Evolutionary conservation across 2,888 invertebrate species (phyloP), one percentile per base, ranked within the genome.

Genomic region (Sarcophaga carnaria): DNA sequence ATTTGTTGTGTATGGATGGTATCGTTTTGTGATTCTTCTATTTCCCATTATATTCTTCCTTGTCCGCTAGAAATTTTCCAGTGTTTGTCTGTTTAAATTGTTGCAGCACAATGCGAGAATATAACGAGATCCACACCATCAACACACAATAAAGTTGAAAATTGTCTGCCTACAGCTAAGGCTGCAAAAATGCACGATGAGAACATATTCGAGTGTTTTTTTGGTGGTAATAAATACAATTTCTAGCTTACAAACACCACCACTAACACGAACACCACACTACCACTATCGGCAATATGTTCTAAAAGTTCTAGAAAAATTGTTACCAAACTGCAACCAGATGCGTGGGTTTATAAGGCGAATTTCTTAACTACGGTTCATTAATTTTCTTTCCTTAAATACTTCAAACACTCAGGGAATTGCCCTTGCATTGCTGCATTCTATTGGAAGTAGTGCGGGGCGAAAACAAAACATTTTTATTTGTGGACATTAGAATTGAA

Each of bases 121-220:
- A 79, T 82, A 81, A 85, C 85, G 74, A 86, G 79, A 49, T 72
- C 66, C 70, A 83, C 82, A 83, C 77, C 80, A 86, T 86, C 83
- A 86, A 83, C 86, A 83, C 86, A 80, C 80, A 83, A 80, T 86
- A 86, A 86, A 86, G 72, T 77, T 86, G 59, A 74, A 59, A 75
- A 64, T 66, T 79, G 72, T 74, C 63, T 49, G 83, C 54, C 54
- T 17, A 0, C 54, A 54, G 17, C 4, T 12, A 12, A 54, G 14
- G 0, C 45, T 59, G 63, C 70, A 76, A 64, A 76, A 64, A 74
- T 75, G 80, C 17, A 62, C 27, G 45, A 62, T 59, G 22, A 25
- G n/a, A 66, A 66, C 12, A 45, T 60, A 59, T 54, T 54, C 54
- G 4, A 54, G 17, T 60, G 25, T 75, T 54, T 22, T 27, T 54